A percentile compares a stretch with the other conserved stretches of the same genome.
Conservation (phyloP, 2,888 invertebrate genomes). For the Deroplatys truncata region DNA sequence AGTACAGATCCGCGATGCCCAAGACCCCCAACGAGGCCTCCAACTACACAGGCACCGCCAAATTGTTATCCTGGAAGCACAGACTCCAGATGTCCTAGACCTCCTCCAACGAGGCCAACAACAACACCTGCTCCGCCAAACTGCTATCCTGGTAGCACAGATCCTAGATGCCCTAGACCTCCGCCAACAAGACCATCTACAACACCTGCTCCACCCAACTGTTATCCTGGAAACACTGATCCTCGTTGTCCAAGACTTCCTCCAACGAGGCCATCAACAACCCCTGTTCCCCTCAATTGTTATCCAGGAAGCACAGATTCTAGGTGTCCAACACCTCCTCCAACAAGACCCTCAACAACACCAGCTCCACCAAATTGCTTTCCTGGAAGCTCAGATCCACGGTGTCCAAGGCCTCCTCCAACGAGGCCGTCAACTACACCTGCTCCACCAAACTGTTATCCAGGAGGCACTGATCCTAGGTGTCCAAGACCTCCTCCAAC, state of each 20-base stretch:
- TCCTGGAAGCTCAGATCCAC: conserved; percentile 27
- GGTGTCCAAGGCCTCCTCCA: conserved; percentile 30
- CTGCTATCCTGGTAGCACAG: not conserved
- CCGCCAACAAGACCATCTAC: not conserved
- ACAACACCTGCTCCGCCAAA: not conserved
- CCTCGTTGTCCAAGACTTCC: conserved; percentile 23
- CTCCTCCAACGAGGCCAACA: not conserved
- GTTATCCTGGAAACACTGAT: conserved; percentile 40
- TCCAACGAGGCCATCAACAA: not conserved
- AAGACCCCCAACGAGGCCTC: conserved; percentile 20
- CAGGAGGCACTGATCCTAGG: conserved; percentile 31
- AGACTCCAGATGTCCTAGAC: conserved; percentile 10
- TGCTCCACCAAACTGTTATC: conserved; percentile 21
- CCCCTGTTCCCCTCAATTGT: not conserved
- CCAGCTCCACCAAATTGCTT: conserved; percentile 32
- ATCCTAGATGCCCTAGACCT: not conserved
- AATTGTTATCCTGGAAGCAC: conserved; percentile 40
- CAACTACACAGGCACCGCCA: too few relatives aligned
- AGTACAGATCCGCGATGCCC: conserved; percentile 27
- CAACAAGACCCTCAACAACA: conserved; percentile 34
- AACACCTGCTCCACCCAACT: conserved; percentile 30
- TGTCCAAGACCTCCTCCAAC: conserved; percentile 31
- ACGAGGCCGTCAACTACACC: conserved; percentile 24
- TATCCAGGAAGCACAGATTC: conserved; percentile 29
- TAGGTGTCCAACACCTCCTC: conserved; percentile 31